Evolutionary conservation across 2,113 vertebrate species (phyloP), one percentile per base, ranked within the genome.

Genomic region (Tyto alba): DNA sequence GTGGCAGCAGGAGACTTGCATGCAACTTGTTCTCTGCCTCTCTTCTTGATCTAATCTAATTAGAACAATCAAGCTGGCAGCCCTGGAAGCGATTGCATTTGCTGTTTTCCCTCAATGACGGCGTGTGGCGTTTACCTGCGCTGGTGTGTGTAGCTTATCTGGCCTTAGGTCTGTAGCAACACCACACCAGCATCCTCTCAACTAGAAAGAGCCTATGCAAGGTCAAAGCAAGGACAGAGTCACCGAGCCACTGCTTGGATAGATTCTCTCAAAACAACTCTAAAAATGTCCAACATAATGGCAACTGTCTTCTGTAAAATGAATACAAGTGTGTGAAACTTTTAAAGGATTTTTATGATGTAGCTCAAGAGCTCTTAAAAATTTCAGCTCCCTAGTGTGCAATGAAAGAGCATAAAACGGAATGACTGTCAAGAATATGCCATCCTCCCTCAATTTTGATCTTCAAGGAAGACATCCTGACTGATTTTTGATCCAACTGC

Each of bases 341-440:
- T 96, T 84, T 79, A 76, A 87, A 96, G 96, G 95, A 89, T 94
- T 96, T 97, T 96, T 92, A 96, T 67, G 67, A 91, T 82, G 75
- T 84, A 97, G 86, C 94, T 97, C 95, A 96, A 95, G 95, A 72
- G 47, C 84, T 92, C 95, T 93, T 97, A 97, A 96, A 97, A 96
- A 95, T 60, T 91, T 93, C 85, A 95, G 95, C 96, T 97, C 91
- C 75, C 87, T 43, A n/a, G 87, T 38, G 66, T 71, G 94, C 95
- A 96, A 94, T 97, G 95, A 96, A 96, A 97, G 94, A 90, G 7
- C 55, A 96, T 90, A 80, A 98, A 97, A 95, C 21, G 79, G 96
- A 90, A 92, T 18, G 91, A 94, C 94, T 97, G 97, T 97, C 93
- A 96, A 93, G 91, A 92, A 91, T 82, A 20, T 86, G 93, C 92